A percentile compares a stretch with the other conserved stretches of the same genome.
Evolutionary conservation across 2,888 invertebrate genomes (phyloP).

Genomic region (Brachynemurus nebulosus): DNA sequence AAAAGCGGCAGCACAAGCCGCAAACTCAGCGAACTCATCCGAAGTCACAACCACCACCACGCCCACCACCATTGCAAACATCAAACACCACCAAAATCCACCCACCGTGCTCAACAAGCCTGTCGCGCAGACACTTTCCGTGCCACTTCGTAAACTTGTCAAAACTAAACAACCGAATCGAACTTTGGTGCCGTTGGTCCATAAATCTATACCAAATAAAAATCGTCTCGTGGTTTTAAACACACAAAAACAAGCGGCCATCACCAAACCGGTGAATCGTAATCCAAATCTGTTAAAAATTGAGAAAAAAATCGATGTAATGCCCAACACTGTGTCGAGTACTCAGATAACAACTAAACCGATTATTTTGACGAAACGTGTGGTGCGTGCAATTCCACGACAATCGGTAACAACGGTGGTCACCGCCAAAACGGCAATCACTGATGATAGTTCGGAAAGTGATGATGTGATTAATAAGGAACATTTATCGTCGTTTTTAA

Average conservation of each 20-base stretch:
- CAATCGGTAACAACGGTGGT: not conserved
- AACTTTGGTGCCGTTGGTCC: not conserved
- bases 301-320: not conserved
- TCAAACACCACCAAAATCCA: not conserved
- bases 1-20: constrained; percentile 24
- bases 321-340: constrained; percentile 6
- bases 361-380: not conserved
- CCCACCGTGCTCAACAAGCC: not conserved
- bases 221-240: not conserved
- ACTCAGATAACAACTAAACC: not conserved
- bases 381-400: not conserved
- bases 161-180: not conserved
- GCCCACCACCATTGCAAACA: not conserved
- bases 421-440: not conserved
- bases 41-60: not conserved
- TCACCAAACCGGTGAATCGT: not conserved
- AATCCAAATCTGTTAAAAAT: not conserved
- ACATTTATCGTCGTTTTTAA: constrained; percentile 21
- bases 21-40: not conserved
- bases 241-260: not conserved
- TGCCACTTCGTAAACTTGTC: not conserved
- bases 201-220: not conserved
- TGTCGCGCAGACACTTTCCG: not conserved
- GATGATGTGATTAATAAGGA: constrained; percentile 13
- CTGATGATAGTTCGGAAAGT: not conserved